Evolutionary conservation across 2,113 vertebrate species (phyloP), one percentile per base, ranked within the genome.

Genomic region (Euleptes europaea): DNA sequence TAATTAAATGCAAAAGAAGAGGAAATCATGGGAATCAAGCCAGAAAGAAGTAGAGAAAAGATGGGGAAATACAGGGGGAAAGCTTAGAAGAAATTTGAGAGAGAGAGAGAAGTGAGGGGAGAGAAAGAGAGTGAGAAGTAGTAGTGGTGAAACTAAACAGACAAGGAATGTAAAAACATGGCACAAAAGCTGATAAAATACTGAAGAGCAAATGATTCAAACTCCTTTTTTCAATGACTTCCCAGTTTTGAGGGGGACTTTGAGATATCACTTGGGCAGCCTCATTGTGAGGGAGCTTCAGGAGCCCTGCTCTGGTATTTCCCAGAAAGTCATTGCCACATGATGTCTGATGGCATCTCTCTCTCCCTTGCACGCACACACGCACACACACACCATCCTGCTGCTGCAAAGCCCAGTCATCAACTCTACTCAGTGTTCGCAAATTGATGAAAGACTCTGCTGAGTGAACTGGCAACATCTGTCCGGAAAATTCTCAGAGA

Each of bases 391-490:
- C 26, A 28, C 4, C n/a, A 19, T 40, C 66, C 66, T 72, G 69
- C 69, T 17, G 86, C 88, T 69, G 69, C 66, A 77, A 60, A 76
- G 75, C 15, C 65, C 86, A 15, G 67, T 78, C 88, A 12, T 84
- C 88, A 82, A 4, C 91, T 86, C 67, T 75, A n/a, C 91, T 90
- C 78, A 10, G 83, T 10, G 60, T 13, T 4, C 17, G 84, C 89
- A 81, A 33, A 79, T 14, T 35, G 80, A 87, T 83, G 84, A 74
- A 85, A 91, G 84, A 40, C 88, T 89, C 89, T 65, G 0, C 72
- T 47, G 89, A 75, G 86, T 84, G 89, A 91, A 86, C 75, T n/a
- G 85, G 87, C 88, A 89, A 91, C 90, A 85, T 86, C 85, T 92
- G 90, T 88, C 89, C 84, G 85, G 92, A 83, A 82, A 86, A 80